Evolutionary conservation across 2,113 vertebrate species (phyloP), one percentile per base, ranked within the genome.

Genomic region (Epinephelus fuscoguttatus): DNA sequence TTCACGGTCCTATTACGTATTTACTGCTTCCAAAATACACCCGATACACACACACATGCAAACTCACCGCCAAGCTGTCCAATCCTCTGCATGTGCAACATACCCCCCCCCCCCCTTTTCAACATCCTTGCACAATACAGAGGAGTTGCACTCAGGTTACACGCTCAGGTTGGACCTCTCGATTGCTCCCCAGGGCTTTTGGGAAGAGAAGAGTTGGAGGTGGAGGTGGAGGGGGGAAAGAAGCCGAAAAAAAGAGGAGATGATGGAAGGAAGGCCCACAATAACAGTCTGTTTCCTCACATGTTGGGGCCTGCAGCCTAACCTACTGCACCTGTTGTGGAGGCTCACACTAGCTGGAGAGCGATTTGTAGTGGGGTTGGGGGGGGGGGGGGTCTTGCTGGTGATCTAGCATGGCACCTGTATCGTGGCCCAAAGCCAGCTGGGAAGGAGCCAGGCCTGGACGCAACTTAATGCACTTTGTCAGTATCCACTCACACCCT

Each of bases 311-410:
- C 90, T 90, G 95, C 88, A 88, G 90, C 85, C 86, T 93, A 94
- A 94, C 94, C 93, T 93, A 89, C 93, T 94, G 95, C 95, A 96
- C 95, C 95, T 96, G 95, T 94, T 95, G 89, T 92, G 87, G 85
- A 93, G 81, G 84, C 93, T 90, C 84, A 94, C 84, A 75, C 90
- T 88, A 64, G 84, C 86, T 64, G 73, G 64, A 90, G 76, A 82
- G 81, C 25, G 81, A 88, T 37, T 37, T 37, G 33, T 88, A 82
- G 27, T 40, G 40, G 12, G 33, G 61, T n/a, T 27, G 33, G 70
- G 19, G 18, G n/a, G 40, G 4, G 56, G 33, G 63, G 78, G 69
- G 69, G 73, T 73, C 57, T 66, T 71, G 78, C 66, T 57, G 74
- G 70, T 71, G 84, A 89, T 86, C 90, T 80, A 75, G 79, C 72